Evolutionary conservation across 2,113 vertebrate species (phyloP), one percentile per base, ranked within the genome.

Genomic region (Pelvicachromis taeniatus): DNA sequence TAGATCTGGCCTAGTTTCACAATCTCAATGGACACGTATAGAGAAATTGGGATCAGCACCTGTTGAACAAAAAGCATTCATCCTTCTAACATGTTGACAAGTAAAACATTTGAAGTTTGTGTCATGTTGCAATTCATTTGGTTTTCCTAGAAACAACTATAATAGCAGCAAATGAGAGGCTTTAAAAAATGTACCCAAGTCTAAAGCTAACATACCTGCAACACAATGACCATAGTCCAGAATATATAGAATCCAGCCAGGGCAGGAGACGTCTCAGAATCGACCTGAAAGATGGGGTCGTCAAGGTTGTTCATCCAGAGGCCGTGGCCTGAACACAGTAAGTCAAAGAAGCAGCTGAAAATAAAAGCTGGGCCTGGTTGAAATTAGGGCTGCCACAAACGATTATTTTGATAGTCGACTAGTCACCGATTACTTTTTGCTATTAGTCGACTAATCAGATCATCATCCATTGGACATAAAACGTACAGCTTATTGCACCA

Each of bases 1-100:
- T 97, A 98, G 85, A 99, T 96, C 87, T 99, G 98, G 6, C 97
- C 97, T 90, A 99, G 81, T 89, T 99, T 99, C 79, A 99, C 98
- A 42, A 99, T 96, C 96, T 99, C 98, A 79, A 99, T 99, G 59
- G 98, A 99, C 88, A 99, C 97, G 40, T 99, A 99, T 9, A 99
- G 96, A 56, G 98, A 99, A 91, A 99, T 96, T 48, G 98, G 98
- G 85, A 99, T 99, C 95, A 99, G 95, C 81, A 99, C 98, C 98
- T 99, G 94, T 7, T 48, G 93, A 81, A 80, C 21, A 83, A 54
- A 85, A 29, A 78, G 2, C 12, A 53, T 48, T 56, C 55, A 21
- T 61, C 10, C n/a, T 29, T 73, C 26, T n/a, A n/a, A 55, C 4
- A 0, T 14, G 35, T 21, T 58, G 21, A 48, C 61, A 7, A 42